phyloP scores from a whole-genome alignment of 2,888 invertebrate genomes.

The Panopea generosa region DNA sequence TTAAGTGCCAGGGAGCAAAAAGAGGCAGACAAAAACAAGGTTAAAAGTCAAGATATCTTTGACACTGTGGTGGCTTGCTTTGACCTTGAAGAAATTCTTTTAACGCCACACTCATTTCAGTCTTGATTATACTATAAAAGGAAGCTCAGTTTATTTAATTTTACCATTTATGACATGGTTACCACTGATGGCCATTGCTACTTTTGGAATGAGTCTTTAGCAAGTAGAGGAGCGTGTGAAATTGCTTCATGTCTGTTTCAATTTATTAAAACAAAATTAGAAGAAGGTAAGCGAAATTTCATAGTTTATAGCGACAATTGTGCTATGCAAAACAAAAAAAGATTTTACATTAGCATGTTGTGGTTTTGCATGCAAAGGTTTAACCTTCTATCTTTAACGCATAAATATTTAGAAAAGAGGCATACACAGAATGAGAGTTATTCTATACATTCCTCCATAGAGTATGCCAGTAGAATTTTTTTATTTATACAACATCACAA shows the following conservation, averaged over 20 bases:
- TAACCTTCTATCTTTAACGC: conserved; percentile 16
- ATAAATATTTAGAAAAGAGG: conserved; percentile 38
- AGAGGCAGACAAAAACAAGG: too few relatives aligned
- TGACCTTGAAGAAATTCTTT: conserved; percentile 38
- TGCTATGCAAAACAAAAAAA: conserved; percentile 41
- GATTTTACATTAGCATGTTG: conserved; percentile 34
- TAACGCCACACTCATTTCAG: conserved; percentile 35
- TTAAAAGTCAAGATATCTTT: too few relatives aligned
- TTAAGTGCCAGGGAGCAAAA: too few relatives aligned
- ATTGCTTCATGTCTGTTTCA: conserved; percentile 36
- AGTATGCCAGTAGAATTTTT: conserved; percentile 10
- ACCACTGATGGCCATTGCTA: conserved; percentile 27
- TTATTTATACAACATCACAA: conserved; percentile 17
- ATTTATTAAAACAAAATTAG: conserved; percentile 23
- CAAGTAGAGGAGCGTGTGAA: conserved; percentile 33
- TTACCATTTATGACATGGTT: conserved; percentile 38
- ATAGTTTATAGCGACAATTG: conserved; percentile 46
- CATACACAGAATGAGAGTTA: conserved; percentile 38
- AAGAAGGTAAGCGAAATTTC: too few relatives aligned
- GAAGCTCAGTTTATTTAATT: conserved; percentile 38
- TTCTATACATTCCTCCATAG: conserved; percentile 15
- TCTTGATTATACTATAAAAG: conserved; percentile 38
- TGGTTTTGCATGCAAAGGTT: conserved; percentile 39
- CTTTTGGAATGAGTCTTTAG: conserved; percentile 42
- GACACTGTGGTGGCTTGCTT: conserved; percentile 30